These are phyloP conservation scores for Myocastor coypus DNA, from an alignment of 2,113 vertebrate species.

Conservation along the genomic window DNA sequence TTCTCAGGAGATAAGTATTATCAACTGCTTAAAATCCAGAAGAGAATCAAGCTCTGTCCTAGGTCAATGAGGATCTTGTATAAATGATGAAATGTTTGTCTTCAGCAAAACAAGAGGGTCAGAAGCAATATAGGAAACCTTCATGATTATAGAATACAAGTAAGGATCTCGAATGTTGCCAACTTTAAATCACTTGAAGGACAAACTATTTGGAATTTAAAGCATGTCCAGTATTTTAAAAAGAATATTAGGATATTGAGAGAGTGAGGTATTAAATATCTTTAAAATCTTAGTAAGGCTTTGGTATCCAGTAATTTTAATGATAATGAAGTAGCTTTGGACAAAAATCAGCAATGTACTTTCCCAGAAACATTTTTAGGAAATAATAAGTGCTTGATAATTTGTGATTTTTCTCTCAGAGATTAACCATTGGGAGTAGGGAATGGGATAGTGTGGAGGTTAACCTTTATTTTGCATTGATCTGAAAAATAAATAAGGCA, in stretches of 20 bases:
- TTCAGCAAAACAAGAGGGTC: not conserved
- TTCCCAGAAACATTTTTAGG: constrained; percentile 51
- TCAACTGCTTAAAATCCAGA: constrained; percentile 2
- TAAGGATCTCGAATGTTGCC: not conserved
- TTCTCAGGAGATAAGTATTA: not conserved
- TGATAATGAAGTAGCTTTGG: constrained; percentile 39
- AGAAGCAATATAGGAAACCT: not conserved
- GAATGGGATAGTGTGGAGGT: not conserved
- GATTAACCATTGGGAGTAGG: not conserved
- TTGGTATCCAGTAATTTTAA: constrained; percentile 33
- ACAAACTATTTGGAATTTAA: constrained; percentile 40
- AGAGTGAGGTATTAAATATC: constrained; percentile 44
- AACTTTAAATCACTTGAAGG: constrained; percentile 42
- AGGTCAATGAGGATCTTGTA: not conserved
- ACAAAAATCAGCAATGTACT: constrained; percentile 37
- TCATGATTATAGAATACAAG: not conserved
- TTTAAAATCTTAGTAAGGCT: constrained; percentile 16
- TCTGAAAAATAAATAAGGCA: constrained; percentile 3
- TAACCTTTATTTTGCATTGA: constrained; percentile 29
- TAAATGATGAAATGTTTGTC: not conserved
- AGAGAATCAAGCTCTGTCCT: not conserved
- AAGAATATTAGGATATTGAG: not conserved
- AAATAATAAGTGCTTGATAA: constrained; percentile 44
- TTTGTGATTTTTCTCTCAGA: constrained; percentile 47
- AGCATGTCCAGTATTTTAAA: not conserved